These are phyloP conservation scores for Channa argus DNA, from an alignment of 2,113 vertebrate genomes.

Conservation along the genomic window DNA sequence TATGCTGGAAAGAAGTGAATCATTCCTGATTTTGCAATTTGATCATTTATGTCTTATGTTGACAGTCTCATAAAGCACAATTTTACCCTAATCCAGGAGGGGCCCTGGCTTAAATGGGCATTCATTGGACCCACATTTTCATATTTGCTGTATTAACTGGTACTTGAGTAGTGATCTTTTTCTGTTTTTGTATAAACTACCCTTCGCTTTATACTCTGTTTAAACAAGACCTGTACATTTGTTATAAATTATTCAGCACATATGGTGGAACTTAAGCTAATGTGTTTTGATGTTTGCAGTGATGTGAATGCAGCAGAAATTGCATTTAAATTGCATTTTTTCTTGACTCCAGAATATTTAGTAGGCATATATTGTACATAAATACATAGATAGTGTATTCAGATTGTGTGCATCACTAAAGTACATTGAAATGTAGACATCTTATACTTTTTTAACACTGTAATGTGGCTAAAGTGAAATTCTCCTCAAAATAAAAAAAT, in stretches of 20 bases:
- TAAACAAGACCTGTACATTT: neutral
- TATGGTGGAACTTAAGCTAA: neutral
- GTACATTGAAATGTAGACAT: too few species aligned
- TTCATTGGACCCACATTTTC: too few species aligned
- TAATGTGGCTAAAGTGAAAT: too few species aligned
- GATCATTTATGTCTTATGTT: conserved; percentile 11
- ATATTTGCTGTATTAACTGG: neutral
- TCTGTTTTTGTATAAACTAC: too few species aligned
- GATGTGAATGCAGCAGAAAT: neutral
- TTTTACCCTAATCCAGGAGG: neutral
- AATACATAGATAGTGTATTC: neutral
- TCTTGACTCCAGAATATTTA: neutral
- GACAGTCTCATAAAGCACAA: neutral
- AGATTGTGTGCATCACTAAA: too few species aligned
- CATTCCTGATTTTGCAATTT: conserved; percentile 1
- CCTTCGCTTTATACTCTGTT: neutral
- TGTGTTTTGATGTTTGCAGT: neutral
- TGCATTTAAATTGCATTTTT: neutral
- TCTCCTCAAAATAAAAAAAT: too few species aligned
- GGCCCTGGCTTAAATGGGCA: neutral
- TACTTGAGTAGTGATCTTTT: neutral
- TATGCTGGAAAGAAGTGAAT: conserved; percentile 3
- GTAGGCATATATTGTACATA: neutral
- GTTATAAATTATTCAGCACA: neutral
- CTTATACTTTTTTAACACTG: too few species aligned